These are phyloP conservation scores for Blastomussa wellsi DNA, from an alignment of 92 coral and sea anemone species.

Conservation along the genomic window DNA sequence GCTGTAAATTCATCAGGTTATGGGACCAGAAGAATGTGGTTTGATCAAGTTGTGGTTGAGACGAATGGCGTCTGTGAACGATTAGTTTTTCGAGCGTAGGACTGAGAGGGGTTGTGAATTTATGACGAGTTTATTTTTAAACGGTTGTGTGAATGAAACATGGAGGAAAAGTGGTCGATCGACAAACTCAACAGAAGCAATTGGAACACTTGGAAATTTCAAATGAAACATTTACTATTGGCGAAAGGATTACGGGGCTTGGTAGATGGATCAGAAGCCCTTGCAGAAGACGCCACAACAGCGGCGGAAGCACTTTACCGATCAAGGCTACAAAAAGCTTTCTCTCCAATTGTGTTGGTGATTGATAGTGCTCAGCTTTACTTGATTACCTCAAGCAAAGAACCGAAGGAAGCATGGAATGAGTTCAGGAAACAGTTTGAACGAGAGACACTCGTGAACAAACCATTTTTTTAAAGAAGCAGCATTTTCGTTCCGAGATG, in stretches of 20 bases:
- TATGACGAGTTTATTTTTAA: conserved; percentile 2
- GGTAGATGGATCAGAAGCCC: conserved; percentile 28
- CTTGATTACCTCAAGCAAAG: conserved; percentile 47
- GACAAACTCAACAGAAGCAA: conserved; percentile 34
- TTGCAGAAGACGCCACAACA: conserved; percentile 17
- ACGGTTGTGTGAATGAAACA: not conserved
- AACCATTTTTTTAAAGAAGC: conserved; percentile 39
- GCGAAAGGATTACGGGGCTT: conserved; percentile 51
- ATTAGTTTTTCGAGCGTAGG: too few species aligned
- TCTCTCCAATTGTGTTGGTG: conserved; percentile 53
- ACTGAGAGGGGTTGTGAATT: not conserved
- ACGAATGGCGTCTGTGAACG: not conserved
- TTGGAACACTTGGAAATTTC: conserved; percentile 56
- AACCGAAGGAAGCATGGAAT: conserved; percentile 47
- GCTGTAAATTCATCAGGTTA: conserved; percentile 29
- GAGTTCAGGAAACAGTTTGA: not conserved
- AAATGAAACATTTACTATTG: conserved; percentile 50
- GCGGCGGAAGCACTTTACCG: conserved; percentile 14
- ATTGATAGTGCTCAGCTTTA: conserved; percentile 47
- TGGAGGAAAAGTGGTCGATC: conserved; percentile 55
- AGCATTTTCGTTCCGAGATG: too few species aligned
- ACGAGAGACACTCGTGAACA: conserved; percentile 51
- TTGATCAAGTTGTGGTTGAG: conserved; percentile 1
- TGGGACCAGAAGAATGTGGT: conserved; percentile 50
- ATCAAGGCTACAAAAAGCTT: conserved; percentile 33